These are phyloP conservation scores for Drosophila merina DNA, from an alignment of 2,888 invertebrate genomes.

Conservation along the genomic window DNA sequence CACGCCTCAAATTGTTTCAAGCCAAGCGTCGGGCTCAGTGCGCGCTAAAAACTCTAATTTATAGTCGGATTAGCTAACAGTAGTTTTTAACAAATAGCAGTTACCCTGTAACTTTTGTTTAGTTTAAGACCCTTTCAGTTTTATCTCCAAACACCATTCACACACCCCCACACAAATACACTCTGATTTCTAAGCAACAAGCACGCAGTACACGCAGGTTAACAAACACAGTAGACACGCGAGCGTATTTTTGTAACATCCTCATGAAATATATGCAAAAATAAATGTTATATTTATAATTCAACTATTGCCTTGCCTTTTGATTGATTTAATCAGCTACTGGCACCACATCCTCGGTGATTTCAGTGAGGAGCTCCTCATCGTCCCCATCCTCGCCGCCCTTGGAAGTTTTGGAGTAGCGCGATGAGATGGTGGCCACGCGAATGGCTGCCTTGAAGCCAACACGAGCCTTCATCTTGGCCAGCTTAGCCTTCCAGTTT, in stretches of 20 bases:
- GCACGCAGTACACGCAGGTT: slow-evolving; percentile 33
- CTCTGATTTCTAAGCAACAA: slow-evolving; percentile 20
- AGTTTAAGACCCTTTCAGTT: slow-evolving; percentile 60
- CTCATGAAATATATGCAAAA: slow-evolving; percentile 64
- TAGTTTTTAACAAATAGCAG: slow-evolving; percentile 49
- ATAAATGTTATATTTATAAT: slow-evolving; percentile 76
- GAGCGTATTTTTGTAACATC: slow-evolving; percentile 66
- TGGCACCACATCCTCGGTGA: slow-evolving; percentile 59
- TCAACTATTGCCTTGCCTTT: slow-evolving; percentile 27
- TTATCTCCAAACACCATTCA: slow-evolving; percentile 12
- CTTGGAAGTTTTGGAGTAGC: slow-evolving; percentile 73
- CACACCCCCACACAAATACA: background rate
- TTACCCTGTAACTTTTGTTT: slow-evolving; percentile 62
- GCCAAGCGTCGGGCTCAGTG: slow-evolving; percentile 52
- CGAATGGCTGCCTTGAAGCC: slow-evolving; percentile 89
- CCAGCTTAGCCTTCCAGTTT: slow-evolving; percentile 88
- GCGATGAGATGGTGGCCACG: slow-evolving; percentile 85
- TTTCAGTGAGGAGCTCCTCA: slow-evolving; percentile 60
- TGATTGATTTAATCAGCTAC: slow-evolving; percentile 46
- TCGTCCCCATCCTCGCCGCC: slow-evolving; percentile 59
- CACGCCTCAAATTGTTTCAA: slow-evolving; percentile 41
- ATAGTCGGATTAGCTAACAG: slow-evolving; percentile 37
- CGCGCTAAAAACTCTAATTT: slow-evolving; percentile 51
- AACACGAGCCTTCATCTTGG: slow-evolving; percentile 87
- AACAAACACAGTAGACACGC: slow-evolving; percentile 41